phyloP scores from a whole-genome alignment of 2,888 invertebrate species.

The Empis stercorea region DNA sequence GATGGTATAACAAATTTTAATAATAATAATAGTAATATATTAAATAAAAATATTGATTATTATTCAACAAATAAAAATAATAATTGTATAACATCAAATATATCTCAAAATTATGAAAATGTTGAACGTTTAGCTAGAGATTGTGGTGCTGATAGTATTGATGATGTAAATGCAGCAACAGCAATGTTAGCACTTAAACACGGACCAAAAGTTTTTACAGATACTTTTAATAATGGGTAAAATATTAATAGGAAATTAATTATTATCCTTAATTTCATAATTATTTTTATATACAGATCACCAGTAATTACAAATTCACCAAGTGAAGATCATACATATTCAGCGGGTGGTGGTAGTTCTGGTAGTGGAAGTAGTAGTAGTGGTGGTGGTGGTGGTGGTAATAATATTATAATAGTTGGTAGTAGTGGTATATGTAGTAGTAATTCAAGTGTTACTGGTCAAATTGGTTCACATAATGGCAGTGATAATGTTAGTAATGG shows the following conservation, averaged over 20 bases:
- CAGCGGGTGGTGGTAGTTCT: slow-evolving; percentile 40
- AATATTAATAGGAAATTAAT: too few species aligned
- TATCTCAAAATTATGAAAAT: slow-evolving; percentile 16
- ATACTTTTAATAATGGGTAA: slow-evolving; percentile 35
- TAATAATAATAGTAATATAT: slow-evolving; percentile 5
- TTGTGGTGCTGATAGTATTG: slow-evolving; percentile 44
- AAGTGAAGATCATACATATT: slow-evolving; percentile 90
- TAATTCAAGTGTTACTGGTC: slow-evolving; percentile 16
- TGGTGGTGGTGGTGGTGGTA: slow-evolving; percentile 4
- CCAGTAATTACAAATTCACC: slow-evolving; percentile 73
- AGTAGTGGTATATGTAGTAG: slow-evolving; percentile 20
- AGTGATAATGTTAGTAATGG: slow-evolving; percentile 31
- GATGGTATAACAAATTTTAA: slow-evolving; percentile 16
- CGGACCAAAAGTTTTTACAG: slow-evolving; percentile 52
- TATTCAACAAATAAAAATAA: background rate
- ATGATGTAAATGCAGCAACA: slow-evolving; percentile 72
- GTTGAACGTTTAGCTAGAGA: slow-evolving; percentile 30
- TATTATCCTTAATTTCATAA: too few species aligned
- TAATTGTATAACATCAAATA: background rate
- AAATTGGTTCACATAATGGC: slow-evolving; percentile 14
- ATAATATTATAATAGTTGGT: slow-evolving; percentile 18
- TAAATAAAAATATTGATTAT: background rate
- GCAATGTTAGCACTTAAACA: slow-evolving; percentile 82
- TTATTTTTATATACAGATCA: too few species aligned
- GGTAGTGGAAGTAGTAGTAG: slow-evolving; percentile 13